Base-by-base conservation (phyloP, 1,140 invertebrate genomes). In the Nasonia giraulti region DNA sequence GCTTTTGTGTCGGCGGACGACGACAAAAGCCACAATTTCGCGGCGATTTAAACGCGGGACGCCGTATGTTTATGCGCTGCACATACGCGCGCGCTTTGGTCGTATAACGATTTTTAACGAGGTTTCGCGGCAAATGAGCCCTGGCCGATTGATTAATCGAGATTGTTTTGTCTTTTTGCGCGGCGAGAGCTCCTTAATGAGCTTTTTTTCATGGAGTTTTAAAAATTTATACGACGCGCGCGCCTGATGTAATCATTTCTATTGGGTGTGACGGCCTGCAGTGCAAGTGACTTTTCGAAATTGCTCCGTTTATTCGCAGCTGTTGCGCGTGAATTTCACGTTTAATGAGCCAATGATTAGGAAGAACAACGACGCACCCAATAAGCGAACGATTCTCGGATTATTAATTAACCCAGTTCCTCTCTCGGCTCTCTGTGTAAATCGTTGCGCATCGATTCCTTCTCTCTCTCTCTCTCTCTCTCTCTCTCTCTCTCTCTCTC, bases 1-100 rank as follows among this genome's bases (percentile, higher is more conserved):
- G 2, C 66, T 68, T 68, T 68, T 68, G 66, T 68, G 23, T 27
- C 66, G n/a, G n/a, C 10, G 68, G 23, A 33, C 55, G 14, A 62
- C 55, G 68, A 71, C 68, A 71, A 71, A 71, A 71, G 68, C 23
- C 31, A 71, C 68, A 71, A 71, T 71, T 71, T 71, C 68, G 68
- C 68, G 68, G 27, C 20, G 55, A 62, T 62, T 62, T 62, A 62
- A 62, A 6, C 55, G 20, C 17, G 2, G 33, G 33, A 4, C 7
- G 40, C 40, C 8, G 7, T 37, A 44, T 44, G 40, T 5, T 62
- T 50, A 12, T 50, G 47, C 44, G 8, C 8, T 12, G 47, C 12
- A 11, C 10, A 14, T 14, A 14, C 10, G 10, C 47, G 12, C 10
- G 12, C 1, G 40, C 55, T 62, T n/a, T 7, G 17, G 55, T 62